Conservation (phyloP, 2,888 invertebrate species). For the Maniola hyperantus region DNA sequence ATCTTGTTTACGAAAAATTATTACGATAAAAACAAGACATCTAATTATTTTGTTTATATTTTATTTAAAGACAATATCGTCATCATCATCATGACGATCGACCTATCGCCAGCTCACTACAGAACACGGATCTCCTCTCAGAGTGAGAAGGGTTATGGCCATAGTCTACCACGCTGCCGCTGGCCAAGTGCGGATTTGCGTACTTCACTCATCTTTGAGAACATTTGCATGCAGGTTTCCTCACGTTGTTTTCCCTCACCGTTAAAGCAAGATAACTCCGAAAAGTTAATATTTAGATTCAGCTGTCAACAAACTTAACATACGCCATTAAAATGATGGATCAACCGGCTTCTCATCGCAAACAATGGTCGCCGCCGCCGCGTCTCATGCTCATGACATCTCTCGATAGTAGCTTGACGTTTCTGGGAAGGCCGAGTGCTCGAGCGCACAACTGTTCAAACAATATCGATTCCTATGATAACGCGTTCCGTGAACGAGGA, state of each 20-base stretch:
- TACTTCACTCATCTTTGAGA: too few species aligned
- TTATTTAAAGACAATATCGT: too few species aligned
- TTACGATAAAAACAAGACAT: slow-evolving; percentile 1
- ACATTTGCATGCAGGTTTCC: too few species aligned
- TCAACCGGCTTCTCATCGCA: slow-evolving; percentile 15
- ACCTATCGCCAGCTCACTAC: too few species aligned
- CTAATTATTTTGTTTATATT: background rate
- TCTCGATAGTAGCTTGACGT: slow-evolving; percentile 16
- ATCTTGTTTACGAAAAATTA: slow-evolving; percentile 12
- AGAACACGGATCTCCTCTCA: too few species aligned
- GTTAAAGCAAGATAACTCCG: too few species aligned
- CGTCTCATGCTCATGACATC: slow-evolving; percentile 11
- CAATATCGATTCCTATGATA: slow-evolving; percentile 35
- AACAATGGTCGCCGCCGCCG: slow-evolving; percentile 18
- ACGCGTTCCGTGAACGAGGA: slow-evolving; percentile 32
- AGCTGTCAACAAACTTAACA: slow-evolving; percentile 14
- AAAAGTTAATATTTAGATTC: background rate
- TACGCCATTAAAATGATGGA: slow-evolving; percentile 9
- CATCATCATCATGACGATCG: too few species aligned
- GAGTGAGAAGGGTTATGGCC: too few species aligned
- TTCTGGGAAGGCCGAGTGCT: slow-evolving; percentile 32
- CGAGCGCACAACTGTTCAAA: slow-evolving; percentile 23
- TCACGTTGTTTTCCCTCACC: too few species aligned
- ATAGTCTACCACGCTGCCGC: too few species aligned
- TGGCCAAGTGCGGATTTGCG: too few species aligned